Conservation (phyloP, 2,888 invertebrate species). For the Saturnia japonica region DNA sequence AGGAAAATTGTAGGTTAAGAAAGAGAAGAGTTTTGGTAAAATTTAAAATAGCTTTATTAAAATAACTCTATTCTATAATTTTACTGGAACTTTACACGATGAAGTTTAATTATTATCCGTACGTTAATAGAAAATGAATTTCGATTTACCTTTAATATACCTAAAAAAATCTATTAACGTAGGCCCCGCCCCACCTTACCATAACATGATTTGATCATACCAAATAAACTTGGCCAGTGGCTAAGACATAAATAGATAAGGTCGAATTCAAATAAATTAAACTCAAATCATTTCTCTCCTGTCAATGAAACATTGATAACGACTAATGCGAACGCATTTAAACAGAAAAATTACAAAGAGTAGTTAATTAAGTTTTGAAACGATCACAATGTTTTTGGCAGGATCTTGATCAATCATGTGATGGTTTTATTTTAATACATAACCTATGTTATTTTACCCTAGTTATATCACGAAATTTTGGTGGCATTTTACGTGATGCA, state of each 20-base stretch:
- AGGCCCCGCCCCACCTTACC: not conserved
- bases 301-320: not conserved
- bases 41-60: too few species aligned
- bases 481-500: not conserved
- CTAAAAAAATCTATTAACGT: not conserved
- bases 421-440: too few species aligned
- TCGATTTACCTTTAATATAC: not conserved
- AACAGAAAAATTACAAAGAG: not conserved
- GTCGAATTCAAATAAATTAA: not conserved
- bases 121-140: not conserved
- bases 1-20: too few species aligned
- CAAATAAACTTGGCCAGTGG: not conserved
- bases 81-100: too few species aligned
- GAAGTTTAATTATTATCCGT: too few species aligned
- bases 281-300: not conserved
- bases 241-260: not conserved
- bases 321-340: not conserved
- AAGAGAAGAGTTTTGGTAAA: too few species aligned
- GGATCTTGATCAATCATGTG: too few species aligned
- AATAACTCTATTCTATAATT: too few species aligned
- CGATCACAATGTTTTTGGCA: not conserved
- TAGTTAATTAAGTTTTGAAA: not conserved
- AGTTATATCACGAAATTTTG: too few species aligned
- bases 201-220: not conserved
- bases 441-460: too few species aligned